Conservation (phyloP, 2,797 vertebrate species). For the Cynopterus sphinx region DNA sequence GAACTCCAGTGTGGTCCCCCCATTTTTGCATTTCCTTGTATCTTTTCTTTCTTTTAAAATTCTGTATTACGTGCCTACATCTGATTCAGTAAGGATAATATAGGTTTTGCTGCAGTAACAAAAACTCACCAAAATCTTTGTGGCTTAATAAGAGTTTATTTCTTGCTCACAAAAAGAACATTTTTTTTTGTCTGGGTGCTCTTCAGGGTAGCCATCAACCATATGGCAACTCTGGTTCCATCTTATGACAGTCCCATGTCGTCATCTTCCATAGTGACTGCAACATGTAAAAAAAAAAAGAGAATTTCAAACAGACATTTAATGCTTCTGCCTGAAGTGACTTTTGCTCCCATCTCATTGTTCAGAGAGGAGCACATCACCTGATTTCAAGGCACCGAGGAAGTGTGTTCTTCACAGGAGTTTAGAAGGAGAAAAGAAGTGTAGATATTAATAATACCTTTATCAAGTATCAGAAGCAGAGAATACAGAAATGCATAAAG, state of each 20-base stretch:
- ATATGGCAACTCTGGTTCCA: neutral
- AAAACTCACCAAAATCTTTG: neutral
- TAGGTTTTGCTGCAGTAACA: neutral
- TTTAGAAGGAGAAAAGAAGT: neutral
- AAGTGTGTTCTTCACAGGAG: neutral
- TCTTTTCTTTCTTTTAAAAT: slow-evolving; percentile 3
- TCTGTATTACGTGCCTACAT: neutral
- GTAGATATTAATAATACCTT: neutral
- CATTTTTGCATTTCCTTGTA: neutral
- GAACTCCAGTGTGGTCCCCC: neutral
- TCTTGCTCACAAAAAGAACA: neutral
- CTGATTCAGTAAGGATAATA: neutral
- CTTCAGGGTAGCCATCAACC: neutral
- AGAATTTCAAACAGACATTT: neutral
- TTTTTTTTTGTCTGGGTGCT: neutral
- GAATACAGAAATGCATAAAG: neutral
- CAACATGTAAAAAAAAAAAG: neutral
- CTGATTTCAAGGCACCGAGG: neutral
- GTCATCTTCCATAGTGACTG: neutral
- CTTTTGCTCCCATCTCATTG: neutral
- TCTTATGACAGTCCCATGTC: neutral
- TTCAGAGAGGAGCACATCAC: neutral
- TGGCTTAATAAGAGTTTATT: neutral
- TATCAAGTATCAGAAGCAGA: neutral
- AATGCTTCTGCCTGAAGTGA: neutral